These are phyloP conservation scores for Parnassius mnemosyne DNA, from an alignment of 2,888 invertebrate genomes.

Conservation along the genomic window DNA sequence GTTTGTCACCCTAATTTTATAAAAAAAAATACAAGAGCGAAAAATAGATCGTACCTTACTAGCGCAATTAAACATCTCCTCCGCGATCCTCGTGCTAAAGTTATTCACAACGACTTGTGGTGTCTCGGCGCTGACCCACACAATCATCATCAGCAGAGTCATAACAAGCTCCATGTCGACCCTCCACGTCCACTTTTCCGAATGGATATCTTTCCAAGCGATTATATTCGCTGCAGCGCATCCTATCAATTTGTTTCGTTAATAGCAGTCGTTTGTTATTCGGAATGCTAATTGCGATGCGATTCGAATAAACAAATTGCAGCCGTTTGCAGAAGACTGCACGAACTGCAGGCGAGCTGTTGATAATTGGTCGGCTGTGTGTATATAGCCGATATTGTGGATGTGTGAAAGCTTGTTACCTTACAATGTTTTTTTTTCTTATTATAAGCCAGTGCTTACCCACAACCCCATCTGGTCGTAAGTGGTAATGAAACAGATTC, in stretches of 20 bases:
- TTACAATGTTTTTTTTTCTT: too few species aligned
- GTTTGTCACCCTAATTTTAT: too few species aligned
- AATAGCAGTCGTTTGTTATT: slow-evolving; percentile 7
- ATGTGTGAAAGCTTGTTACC: too few species aligned
- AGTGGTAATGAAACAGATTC: too few species aligned
- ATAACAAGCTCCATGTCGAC: slow-evolving; percentile 1
- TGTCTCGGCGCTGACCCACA: background rate
- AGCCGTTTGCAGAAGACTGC: slow-evolving; percentile 3
- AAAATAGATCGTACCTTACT: background rate
- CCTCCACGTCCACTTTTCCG: background rate
- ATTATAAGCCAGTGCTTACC: too few species aligned
- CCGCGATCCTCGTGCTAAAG: background rate
- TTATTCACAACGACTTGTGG: background rate
- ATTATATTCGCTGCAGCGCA: background rate
- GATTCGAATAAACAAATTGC: slow-evolving; percentile 1
- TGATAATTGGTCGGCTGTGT: slow-evolving; percentile 4
- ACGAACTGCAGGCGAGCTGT: slow-evolving; percentile 2
- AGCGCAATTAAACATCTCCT: background rate
- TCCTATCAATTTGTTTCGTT: slow-evolving; percentile 12
- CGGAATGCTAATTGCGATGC: slow-evolving; percentile 8
- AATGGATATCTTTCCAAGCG: background rate
- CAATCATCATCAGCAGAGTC: background rate
- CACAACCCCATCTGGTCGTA: too few species aligned
- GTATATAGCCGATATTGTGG: too few species aligned
- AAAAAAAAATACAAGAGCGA: background rate